Base-by-base conservation (phyloP, 2,113 vertebrate species). In the Sterrhoptilus dennistouni region DNA sequence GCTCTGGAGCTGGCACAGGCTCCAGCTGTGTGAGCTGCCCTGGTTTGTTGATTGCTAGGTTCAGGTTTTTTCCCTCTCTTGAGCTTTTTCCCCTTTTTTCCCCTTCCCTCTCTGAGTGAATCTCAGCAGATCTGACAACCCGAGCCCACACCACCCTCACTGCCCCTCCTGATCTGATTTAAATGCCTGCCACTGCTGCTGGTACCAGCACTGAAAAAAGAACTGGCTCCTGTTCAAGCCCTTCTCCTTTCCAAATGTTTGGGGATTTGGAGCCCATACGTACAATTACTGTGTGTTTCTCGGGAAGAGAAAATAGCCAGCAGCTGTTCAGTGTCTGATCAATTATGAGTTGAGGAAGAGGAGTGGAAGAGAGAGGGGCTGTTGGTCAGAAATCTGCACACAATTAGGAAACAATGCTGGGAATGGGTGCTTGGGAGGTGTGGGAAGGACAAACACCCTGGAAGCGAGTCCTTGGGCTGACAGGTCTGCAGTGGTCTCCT, bases 241-340 rank as follows among this genome's bases (percentile, higher is more conserved):
- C 86, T 90, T 96, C 88, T 93, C 83, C 86, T 95, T 87, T 91
- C 91, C 92, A 95, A 96, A 94, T 96, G 92, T 95, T 96, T 96
- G 61, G 96, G 94, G 95, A 95, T 95, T 95, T 97, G 94, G 96
- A 96, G 92, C 83, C 94, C 89, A 52, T 95, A 91, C 96, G 59
- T 47, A 90, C 96, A 96, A 97, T 96, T 95, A 96, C 94, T 47
- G 94, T 6, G 2, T 44, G 92, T 84, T 96, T 89, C 92, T 96
- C 3, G 31, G 88, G 89, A 91, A 91, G 89, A 96, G 95, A 97
- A 97, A 97, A 96, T 96, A 96, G 91, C 89, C 96, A 96, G 86
- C 96, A 97, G 94, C 96, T 96, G 94, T 93, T 96, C 89, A 50
- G 94, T 49, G 92, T 87, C 96, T 93, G 93, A 96, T 96, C 96